Percentiles rank a stretch among this genome's conserved stretches.
phyloP scores from a whole-genome alignment of 2,113 vertebrate species.

The Tragulus kanchil region DNA sequence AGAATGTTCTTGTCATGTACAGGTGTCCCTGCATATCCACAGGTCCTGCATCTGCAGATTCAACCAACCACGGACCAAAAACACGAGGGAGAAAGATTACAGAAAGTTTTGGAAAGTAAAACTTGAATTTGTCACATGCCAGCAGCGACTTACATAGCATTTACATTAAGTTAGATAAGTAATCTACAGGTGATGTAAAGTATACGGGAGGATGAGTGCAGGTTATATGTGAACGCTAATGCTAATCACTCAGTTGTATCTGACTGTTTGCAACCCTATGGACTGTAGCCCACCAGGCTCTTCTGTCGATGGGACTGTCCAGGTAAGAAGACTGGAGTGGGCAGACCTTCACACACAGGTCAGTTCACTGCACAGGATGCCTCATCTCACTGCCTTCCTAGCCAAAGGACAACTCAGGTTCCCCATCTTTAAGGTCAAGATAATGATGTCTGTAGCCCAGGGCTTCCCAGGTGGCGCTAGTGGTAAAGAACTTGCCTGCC shows the following conservation, averaged over 20 bases:
- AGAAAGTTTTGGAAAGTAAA: neutral
- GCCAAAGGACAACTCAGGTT: neutral
- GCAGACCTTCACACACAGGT: neutral
- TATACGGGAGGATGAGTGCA: neutral
- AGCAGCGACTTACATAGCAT: neutral
- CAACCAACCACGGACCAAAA: neutral
- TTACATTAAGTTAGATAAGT: neutral
- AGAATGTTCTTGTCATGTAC: neutral
- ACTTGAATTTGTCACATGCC: neutral
- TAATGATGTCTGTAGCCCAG: neutral
- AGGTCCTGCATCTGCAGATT: neutral
- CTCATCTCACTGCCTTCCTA: neutral
- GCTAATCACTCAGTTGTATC: neutral
- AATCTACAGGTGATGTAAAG: neutral
- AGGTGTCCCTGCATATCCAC: neutral
- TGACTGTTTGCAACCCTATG: neutral
- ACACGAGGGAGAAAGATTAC: neutral
- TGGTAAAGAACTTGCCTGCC: neutral
- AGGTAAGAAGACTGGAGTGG: neutral
- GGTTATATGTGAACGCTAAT: rapidly evolving
- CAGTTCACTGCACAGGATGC: no score
- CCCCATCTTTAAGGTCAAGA: neutral
- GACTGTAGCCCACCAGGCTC: neutral
- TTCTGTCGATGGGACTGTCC: neutral
- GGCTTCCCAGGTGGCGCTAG: neutral